Percentiles rank a stretch among this genome's conserved stretches.
phyloP scores from a whole-genome alignment of 1,140 invertebrate genomes.

The Potamilus streckersoni region DNA sequence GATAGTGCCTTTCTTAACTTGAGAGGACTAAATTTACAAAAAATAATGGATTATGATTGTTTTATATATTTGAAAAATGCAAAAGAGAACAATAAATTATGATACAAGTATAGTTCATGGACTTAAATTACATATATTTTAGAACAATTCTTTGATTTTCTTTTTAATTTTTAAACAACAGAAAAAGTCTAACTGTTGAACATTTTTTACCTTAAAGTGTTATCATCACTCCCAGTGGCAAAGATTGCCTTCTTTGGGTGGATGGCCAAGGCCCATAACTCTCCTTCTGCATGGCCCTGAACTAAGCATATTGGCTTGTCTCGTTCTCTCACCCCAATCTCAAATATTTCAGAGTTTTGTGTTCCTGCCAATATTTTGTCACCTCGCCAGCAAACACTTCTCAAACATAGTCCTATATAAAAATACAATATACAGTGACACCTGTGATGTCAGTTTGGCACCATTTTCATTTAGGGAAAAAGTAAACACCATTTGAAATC shows the following conservation, averaged over 20 bases:
- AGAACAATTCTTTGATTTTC: background rate
- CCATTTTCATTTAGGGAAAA: no score
- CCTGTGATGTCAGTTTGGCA: no score
- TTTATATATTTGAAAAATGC: no score
- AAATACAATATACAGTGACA: background rate
- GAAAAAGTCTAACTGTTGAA: background rate
- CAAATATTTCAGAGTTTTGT: slow-evolving; percentile 66
- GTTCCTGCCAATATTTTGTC: slow-evolving; percentile 63
- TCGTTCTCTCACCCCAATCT: slow-evolving; percentile 52
- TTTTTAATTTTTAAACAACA: background rate
- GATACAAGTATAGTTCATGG: no score
- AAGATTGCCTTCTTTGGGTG: slow-evolving; percentile 66
- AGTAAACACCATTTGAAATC: no score
- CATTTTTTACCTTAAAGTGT: slow-evolving; percentile 61
- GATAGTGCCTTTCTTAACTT: no score
- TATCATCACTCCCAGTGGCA: slow-evolving; percentile 68
- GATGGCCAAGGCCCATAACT: slow-evolving; percentile 66
- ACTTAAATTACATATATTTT: no score
- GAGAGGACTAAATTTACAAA: no score
- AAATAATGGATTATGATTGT: no score
- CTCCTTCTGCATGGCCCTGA: slow-evolving; percentile 67
- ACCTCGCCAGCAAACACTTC: slow-evolving; percentile 64
- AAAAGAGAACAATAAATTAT: no score
- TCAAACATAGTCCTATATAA: slow-evolving; percentile 54
- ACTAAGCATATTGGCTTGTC: slow-evolving; percentile 59